Percentiles rank a stretch among this genome's conserved stretches.
These are phyloP conservation scores for Pomacea canaliculata DNA, from an alignment of 2,888 invertebrate genomes.

Conservation along the genomic window DNA sequence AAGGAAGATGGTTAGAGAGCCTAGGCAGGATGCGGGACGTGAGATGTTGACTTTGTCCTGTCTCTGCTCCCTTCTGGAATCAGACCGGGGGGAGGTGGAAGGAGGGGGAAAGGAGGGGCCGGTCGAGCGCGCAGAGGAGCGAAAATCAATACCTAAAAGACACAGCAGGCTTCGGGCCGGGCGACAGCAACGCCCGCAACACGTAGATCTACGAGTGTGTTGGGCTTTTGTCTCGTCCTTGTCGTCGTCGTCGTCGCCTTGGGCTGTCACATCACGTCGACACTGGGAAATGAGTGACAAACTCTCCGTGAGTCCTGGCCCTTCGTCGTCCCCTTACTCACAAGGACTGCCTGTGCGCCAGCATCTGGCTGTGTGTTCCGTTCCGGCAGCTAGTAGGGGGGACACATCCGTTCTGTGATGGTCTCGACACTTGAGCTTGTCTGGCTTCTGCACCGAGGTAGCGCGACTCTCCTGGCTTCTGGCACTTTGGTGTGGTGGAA, in stretches of 20 bases:
- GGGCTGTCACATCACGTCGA: not conserved
- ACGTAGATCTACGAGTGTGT: not conserved
- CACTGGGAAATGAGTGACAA: too few relatives aligned
- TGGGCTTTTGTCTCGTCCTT: not conserved
- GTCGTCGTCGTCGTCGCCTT: not conserved
- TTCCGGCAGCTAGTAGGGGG: not conserved
- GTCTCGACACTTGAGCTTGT: not conserved
- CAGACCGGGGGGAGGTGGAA: not conserved
- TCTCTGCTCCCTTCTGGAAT: slow-evolving; percentile 7
- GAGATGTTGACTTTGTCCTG: slow-evolving; percentile 16
- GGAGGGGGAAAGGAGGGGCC: not conserved
- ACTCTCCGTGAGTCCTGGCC: too few relatives aligned
- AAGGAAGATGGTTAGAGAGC: slow-evolving; percentile 5
- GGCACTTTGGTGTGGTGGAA: not conserved
- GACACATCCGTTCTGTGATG: slow-evolving; percentile 5
- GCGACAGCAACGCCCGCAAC: not conserved
- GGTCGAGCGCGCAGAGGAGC: not conserved
- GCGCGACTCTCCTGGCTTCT: slow-evolving; percentile 15
- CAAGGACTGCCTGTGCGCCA: too few relatives aligned
- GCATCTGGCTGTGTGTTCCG: not conserved
- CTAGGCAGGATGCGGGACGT: slow-evolving; percentile 12
- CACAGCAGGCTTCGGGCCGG: not conserved
- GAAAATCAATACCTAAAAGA: slow-evolving; percentile 22
- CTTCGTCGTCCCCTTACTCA: too few relatives aligned
- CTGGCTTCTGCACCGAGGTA: slow-evolving; percentile 3